Base-by-base conservation (phyloP, 1,140 invertebrate genomes). In the Drosophila seguyi region DNA sequence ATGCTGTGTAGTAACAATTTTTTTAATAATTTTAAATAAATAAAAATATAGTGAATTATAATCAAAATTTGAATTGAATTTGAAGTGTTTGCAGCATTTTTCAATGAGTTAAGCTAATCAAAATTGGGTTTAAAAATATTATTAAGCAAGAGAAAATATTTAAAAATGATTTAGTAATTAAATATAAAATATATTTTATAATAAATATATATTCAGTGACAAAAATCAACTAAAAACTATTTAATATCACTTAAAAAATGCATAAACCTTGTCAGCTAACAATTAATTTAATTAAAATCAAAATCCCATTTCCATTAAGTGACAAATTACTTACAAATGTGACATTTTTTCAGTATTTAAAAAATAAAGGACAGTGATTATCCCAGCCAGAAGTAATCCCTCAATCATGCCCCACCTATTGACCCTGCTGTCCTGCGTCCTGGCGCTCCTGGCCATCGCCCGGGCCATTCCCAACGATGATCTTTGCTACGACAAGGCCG, bases 401-500 rank as follows among this genome's bases (percentile, higher is more conserved):
- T 3, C 7, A 44, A 1, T 50, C 1, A 60, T 55, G 36, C 18
- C 36, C 20, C n/a, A 16, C n/a, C 14, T n/a, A n/a, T n/a, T n/a
- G n/a, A n/a, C n/a, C 14, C n/a, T 53, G 16, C 22, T 45, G 11
- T 11, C 34, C 16, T 11, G 14, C 6, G 41, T 29, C 27, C 44
- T 62, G 25, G 18, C 71, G 16, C 53, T 69, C 29, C 56, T 83
- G 16, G 31, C 52, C 52, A 3, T 10, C 14, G 38, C 27, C 0
- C 13, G 45, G 25, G 75, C 59, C 25, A 80, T 80, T 60, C 81
- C 85, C 39, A 86, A 73, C 11, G 79, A 92, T 48, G 20, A 98
- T 99, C 91, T 97, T 96, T 11, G 99, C 98, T 93, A 98, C 98
- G 93, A 97, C 95, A 73, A 94, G 95, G 53, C 27, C 20, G 42